Evolutionary conservation across 1,140 invertebrate genomes (phyloP).

Genomic region (Scaptodrosophila lebanonensis): DNA sequence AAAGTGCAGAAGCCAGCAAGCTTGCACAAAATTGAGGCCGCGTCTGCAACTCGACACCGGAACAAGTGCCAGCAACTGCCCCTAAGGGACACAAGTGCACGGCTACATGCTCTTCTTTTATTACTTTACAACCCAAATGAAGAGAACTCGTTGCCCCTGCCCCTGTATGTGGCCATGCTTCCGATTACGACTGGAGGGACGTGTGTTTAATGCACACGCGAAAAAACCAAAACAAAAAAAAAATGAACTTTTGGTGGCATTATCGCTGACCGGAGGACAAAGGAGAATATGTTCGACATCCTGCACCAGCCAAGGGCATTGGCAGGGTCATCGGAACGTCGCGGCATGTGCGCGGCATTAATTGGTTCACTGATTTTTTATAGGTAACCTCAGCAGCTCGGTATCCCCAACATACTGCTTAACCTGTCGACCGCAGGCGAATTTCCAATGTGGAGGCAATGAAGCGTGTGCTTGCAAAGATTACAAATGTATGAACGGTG

Average conservation of each 20-base stretch:
- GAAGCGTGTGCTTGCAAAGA: slow-evolving; percentile 2
- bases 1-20: slow-evolving; percentile 3
- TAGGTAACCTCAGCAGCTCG: slow-evolving; percentile 25
- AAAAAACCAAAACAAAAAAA: slow-evolving; percentile 36
- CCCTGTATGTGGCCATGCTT: background rate
- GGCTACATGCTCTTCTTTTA: background rate
- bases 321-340: slow-evolving; percentile 17
- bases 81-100: background rate
- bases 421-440: slow-evolving; percentile 52
- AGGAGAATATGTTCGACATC: slow-evolving; percentile 61
- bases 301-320: slow-evolving; percentile 19
- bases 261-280: slow-evolving; percentile 25
- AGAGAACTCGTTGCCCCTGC: background rate
- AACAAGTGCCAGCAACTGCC: slow-evolving; percentile 55
- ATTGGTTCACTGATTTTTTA: slow-evolving; percentile 69
- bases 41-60: slow-evolving; percentile 68
- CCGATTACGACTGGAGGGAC: too few species aligned
- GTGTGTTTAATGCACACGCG: slow-evolving; percentile 33
- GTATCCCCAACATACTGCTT: slow-evolving; percentile 13
- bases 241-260: slow-evolving; percentile 22
- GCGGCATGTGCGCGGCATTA: slow-evolving; percentile 43
- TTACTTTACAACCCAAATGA: slow-evolving; percentile 2
- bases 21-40: slow-evolving; percentile 18
- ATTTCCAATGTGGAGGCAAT: slow-evolving; percentile 17
- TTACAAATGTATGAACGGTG: slow-evolving; percentile 13